Conservation (phyloP, 1,140 invertebrate species). For the Drosophila erecta region DNA sequence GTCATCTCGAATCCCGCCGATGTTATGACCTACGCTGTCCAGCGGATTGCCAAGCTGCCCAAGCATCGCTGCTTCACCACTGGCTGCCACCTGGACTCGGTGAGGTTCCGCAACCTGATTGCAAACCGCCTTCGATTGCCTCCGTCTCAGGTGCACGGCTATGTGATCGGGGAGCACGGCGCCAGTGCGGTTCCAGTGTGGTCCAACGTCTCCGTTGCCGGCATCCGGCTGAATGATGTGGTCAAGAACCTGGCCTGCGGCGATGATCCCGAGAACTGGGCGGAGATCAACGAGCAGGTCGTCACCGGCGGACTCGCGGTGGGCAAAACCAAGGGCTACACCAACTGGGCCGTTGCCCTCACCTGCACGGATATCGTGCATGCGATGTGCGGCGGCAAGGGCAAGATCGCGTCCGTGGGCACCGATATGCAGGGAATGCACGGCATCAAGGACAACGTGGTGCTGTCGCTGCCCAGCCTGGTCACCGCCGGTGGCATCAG, state of each 20-base stretch:
- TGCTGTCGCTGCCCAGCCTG: slow-evolving; percentile 91
- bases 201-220: slow-evolving; percentile 88
- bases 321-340: slow-evolving; percentile 93
- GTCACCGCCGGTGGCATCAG: slow-evolving; percentile 29
- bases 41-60: slow-evolving; percentile 93
- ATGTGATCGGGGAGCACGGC: slow-evolving; percentile 94
- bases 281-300: slow-evolving; percentile 89
- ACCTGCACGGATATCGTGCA: slow-evolving; percentile 89
- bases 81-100: slow-evolving; percentile 95
- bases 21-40: slow-evolving; percentile 94
- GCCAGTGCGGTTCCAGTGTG: slow-evolving; percentile 92
- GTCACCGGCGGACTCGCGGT: slow-evolving; percentile 92
- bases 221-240: slow-evolving; percentile 87
- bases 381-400: slow-evolving; percentile 87
- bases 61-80: slow-evolving; percentile 93
- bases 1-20: slow-evolving; percentile 95
- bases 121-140: slow-evolving; percentile 91
- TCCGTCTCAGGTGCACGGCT: slow-evolving; percentile 91
- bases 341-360: slow-evolving; percentile 94
- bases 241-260: slow-evolving; percentile 89
- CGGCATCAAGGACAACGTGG: slow-evolving; percentile 91
- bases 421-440: slow-evolving; percentile 91
- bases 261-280: slow-evolving; percentile 91
- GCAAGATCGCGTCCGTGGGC: slow-evolving; percentile 91
- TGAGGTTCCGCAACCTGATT: slow-evolving; percentile 92